Conservation (phyloP, 2,888 invertebrate species). For the Melanostoma scalare region DNA sequence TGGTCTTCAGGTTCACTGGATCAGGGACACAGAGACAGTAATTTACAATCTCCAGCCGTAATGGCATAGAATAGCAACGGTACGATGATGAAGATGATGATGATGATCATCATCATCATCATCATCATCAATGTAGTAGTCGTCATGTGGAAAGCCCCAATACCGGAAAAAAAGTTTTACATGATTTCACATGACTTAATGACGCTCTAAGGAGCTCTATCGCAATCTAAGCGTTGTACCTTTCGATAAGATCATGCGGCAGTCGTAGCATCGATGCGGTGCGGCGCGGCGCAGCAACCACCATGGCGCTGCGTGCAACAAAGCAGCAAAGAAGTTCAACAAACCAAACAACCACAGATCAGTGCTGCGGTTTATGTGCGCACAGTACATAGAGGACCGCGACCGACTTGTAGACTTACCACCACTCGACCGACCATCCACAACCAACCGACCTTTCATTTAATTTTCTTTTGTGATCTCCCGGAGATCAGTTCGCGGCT, state of each 20-base stretch:
- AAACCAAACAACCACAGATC: slow-evolving; percentile 43
- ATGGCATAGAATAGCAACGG: slow-evolving; percentile 50
- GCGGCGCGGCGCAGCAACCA: slow-evolving; percentile 31
- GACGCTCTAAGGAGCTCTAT: slow-evolving; percentile 51
- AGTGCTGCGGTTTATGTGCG: neutral
- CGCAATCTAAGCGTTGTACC: slow-evolving; percentile 55
- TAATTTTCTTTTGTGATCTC: slow-evolving; percentile 65
- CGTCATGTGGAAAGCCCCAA: slow-evolving; percentile 47
- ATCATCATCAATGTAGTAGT: slow-evolving; percentile 10
- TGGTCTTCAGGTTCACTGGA: slow-evolving; percentile 68
- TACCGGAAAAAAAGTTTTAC: slow-evolving; percentile 46
- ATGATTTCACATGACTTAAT: slow-evolving; percentile 70
- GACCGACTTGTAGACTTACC: neutral
- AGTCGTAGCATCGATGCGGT: neutral
- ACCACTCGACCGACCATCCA: slow-evolving; percentile 26
- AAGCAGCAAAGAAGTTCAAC: slow-evolving; percentile 61
- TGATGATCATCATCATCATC: slow-evolving; percentile 4
- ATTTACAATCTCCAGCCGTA: slow-evolving; percentile 56
- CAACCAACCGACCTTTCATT: slow-evolving; percentile 62
- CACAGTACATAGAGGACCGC: neutral
- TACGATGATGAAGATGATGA: neutral
- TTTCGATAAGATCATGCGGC: slow-evolving; percentile 67
- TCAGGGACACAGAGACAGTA: slow-evolving; percentile 44
- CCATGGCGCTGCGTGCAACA: slow-evolving; percentile 28
- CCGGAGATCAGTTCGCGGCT: slow-evolving; percentile 42